These are phyloP conservation scores for Amphiduros pacificus DNA, from an alignment of 2,888 invertebrate species.

Conservation along the genomic window DNA sequence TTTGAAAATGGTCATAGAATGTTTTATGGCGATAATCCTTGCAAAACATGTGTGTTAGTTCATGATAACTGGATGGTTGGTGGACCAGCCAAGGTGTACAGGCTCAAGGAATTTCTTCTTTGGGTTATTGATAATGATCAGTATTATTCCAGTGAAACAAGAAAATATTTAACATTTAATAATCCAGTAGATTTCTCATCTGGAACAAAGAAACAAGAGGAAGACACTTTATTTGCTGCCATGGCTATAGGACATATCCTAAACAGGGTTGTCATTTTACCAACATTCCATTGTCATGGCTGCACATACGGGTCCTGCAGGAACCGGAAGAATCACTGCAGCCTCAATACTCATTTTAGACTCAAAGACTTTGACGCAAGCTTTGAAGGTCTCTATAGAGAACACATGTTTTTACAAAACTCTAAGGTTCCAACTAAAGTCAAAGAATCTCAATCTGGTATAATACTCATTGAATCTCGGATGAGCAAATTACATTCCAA, in stretches of 20 bases:
- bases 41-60: conserved; percentile 2
- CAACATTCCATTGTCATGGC: conserved; percentile 30
- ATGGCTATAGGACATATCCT: conserved; percentile 17
- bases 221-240: conserved; percentile 16
- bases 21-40: conserved; percentile 10
- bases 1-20: conserved; percentile 11
- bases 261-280: conserved; percentile 27
- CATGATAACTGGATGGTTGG: conserved; percentile 12
- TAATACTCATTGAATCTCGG: neutral
- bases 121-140: conserved; percentile 6
- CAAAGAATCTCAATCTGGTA: neutral
- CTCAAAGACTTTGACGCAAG: conserved; percentile 1
- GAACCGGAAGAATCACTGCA: neutral
- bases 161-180: conserved; percentile 2
- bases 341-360: conserved; percentile 5
- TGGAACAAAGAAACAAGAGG: conserved; percentile 1
- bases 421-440: conserved; percentile 1
- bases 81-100: conserved; percentile 11
- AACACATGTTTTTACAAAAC: conserved; percentile 7
- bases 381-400: conserved; percentile 3
- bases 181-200: neutral
- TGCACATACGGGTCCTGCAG: conserved; percentile 23
- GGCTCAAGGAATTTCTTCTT: conserved; percentile 9
- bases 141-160: conserved; percentile 3
- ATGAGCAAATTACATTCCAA: neutral